Base-by-base conservation (phyloP, 2,113 vertebrate genomes). In the Pachycephala philippinensis region DNA sequence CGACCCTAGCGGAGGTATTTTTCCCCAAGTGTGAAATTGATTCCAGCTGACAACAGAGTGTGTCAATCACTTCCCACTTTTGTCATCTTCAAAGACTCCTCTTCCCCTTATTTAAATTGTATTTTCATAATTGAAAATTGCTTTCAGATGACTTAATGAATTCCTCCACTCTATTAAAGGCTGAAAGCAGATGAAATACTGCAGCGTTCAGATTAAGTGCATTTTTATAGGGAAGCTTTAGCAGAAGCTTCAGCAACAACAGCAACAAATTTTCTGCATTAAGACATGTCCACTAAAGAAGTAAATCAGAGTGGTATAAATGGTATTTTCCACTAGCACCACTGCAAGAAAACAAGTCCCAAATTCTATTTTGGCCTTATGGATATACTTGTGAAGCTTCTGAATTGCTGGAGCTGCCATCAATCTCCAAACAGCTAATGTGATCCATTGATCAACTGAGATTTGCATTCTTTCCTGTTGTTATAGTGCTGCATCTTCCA, bases 51-150 rank as follows among this genome's bases (percentile, higher is more conserved):
- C 81, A 93, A 95, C 76, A 91, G 77, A 94, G 89, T 90, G 69
- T 96, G 84, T 96, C 93, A 97, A 91, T 97, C 96, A 96, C 50
- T 81, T 79, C 66, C 82, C 79, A 96, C 92, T 96, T 96, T 83
- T 94, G 91, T 93, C 96, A 96, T 91, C 89, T 83, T 95, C 93
- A 97, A 96, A 95, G 86, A 78, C 66, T 87, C 57, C n/a, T 95
- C 89, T 96, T 90, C 64, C 27, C 60, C 80, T 94, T 95, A 93
- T 92, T 97, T 84, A 96, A 96, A 92, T 93, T 91, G 64, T 93
- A 95, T 95, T 97, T 97, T 98, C 66, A 92, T 96, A 95, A 97
- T 96, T 97, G 93, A 97, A 97, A 97, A 95, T 97, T 97, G 84
- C 93, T 95, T 97, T 93, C 79, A 90, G 68, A 95, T 92, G 64